Evolutionary conservation across 1,140 invertebrate species (phyloP), one percentile per base, ranked within the genome.

Genomic region (Cyphomyrmex costatus): DNA sequence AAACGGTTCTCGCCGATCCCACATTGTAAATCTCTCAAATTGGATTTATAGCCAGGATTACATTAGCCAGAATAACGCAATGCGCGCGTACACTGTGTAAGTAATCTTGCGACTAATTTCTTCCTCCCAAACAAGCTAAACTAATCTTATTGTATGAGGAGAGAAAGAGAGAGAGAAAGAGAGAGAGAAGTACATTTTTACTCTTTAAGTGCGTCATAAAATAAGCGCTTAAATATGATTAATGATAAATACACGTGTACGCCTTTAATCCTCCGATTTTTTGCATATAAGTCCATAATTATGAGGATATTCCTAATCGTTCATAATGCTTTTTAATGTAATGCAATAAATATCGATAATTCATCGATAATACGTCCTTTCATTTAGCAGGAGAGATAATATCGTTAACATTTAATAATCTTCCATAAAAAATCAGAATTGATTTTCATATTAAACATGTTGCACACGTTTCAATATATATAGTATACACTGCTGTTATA

Each of bases 1-100:
- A 24, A 60, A 73, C 53, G 36, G 21, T 46, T 58, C 51, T 56
- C 21, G n/a, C 51, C 33, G 16, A 73, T 82, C 66, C 19, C 24
- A 21, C 79, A 46, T 71, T 56, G 79, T 83, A 83, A 83, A 83
- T 83, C 79, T 83, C 53, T 74, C 79, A 83, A 83, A 83, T 36
- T 73, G 36, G 46, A 60, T 74, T 83, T 74, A 83, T 42, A 36
- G 30, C 60, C 4, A 19, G 30, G 10, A 85, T 85, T 85, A 80
- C 24, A 27, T n/a, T 36, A 80, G 61, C 21, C 42, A 66, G 46
- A 53, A 36, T 42, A 65, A 36, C 46, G 42, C 53, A 66, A 30
- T 6, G 65, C 49, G 33, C 33, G 51, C 36, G 6, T 21, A 21
- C 16, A 46, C 60, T 73, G 16, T 36, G 5, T 27, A 56, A 53